phyloP scores from a whole-genome alignment of 2,888 invertebrate genomes.

The Spatulosminthurus flaviceps region DNA sequence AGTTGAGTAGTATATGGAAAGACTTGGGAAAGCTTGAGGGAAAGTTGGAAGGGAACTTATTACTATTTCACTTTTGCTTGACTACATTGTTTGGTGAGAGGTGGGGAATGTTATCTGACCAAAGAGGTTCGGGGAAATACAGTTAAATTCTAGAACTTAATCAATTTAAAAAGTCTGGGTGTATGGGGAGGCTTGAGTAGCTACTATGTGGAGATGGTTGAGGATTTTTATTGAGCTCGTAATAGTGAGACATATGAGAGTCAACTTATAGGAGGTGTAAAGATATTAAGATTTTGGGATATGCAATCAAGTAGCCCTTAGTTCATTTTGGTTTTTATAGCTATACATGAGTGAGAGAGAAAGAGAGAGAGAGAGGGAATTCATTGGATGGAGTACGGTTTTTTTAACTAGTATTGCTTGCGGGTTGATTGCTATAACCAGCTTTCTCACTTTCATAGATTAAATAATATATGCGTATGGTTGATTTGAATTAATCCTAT shows the following conservation, averaged over 20 bases:
- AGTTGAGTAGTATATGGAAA: too few relatives aligned
- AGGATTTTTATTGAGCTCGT: constrained; percentile 9
- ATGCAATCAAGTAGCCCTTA: not conserved
- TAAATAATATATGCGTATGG: constrained; percentile 12
- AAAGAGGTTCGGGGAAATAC: constrained; percentile 29
- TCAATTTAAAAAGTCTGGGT: constrained; percentile 34
- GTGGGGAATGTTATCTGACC: constrained; percentile 42
- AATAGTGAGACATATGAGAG: not conserved
- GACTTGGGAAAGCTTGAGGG: not conserved
- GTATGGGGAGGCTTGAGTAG: not conserved
- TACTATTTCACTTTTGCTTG: not conserved
- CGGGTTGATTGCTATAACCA: not conserved
- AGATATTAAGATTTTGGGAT: not conserved
- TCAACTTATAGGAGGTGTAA: not conserved
- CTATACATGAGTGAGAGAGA: too few relatives aligned
- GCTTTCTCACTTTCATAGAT: not conserved
- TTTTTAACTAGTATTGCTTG: not conserved
- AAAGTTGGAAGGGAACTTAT: not conserved
- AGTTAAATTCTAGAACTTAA: constrained; percentile 31
- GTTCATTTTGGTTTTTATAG: not conserved
- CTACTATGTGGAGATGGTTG: not conserved
- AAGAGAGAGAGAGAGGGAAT: too few relatives aligned
- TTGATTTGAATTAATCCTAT: constrained; percentile 1
- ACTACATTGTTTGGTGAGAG: not conserved
- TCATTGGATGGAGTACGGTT: too few relatives aligned